A percentile compares a stretch with the other conserved stretches of the same genome.
Evolutionary conservation across 2,888 invertebrate species (phyloP).

Genomic region (Orchesellides sinensis): DNA sequence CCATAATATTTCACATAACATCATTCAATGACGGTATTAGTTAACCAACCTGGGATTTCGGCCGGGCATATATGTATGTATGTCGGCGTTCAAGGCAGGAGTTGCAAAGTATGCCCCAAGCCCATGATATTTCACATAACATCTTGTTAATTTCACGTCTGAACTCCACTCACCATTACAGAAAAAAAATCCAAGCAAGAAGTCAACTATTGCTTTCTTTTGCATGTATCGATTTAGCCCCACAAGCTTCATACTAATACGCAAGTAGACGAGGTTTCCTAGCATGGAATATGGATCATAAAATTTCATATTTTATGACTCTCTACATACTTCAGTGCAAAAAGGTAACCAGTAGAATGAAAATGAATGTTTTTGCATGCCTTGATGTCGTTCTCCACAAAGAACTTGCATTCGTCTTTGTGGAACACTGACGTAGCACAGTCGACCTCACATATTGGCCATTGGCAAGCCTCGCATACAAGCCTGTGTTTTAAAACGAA

Average conservation of each 20-base stretch:
- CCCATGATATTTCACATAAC: slow-evolving; percentile 7
- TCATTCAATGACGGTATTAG: neutral
- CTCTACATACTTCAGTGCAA: neutral
- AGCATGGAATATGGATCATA: slow-evolving; percentile 29
- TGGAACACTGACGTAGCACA: slow-evolving; percentile 74
- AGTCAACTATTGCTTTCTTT: slow-evolving; percentile 10
- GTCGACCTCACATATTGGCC: slow-evolving; percentile 75
- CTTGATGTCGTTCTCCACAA: slow-evolving; percentile 69
- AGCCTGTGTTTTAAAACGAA: slow-evolving; percentile 5
- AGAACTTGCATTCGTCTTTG: slow-evolving; percentile 72
- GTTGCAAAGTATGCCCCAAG: neutral
- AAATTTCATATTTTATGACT: slow-evolving; percentile 6
- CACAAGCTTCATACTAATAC: neutral
- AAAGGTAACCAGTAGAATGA: neutral
- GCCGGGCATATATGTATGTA: neutral
- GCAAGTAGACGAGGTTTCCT: neutral
- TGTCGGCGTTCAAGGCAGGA: slow-evolving; percentile 2
- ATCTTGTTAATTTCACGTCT: neutral
- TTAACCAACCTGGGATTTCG: slow-evolving; percentile 5
- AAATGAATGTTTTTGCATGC: slow-evolving; percentile 35
- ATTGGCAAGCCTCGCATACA: slow-evolving; percentile 70
- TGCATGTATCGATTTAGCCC: slow-evolving; percentile 4
- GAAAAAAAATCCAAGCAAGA: neutral
- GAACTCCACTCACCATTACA: neutral
- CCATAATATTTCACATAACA: slow-evolving; percentile 1